Base-by-base conservation (phyloP, 2,797 vertebrate species). In the Pelodytes ibericus region DNA sequence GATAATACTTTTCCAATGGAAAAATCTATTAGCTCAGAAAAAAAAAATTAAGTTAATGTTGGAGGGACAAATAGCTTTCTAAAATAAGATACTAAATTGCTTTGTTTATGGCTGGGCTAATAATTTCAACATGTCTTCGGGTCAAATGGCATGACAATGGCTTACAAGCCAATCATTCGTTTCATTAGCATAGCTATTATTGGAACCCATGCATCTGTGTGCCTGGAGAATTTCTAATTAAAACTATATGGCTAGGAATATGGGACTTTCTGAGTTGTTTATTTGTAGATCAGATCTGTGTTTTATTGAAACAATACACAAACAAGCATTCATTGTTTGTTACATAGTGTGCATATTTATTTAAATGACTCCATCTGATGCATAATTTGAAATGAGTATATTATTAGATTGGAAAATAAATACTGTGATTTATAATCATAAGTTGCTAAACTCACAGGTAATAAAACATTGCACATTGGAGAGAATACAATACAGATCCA, bases 11-110 rank as follows among this genome's bases (percentile, higher is more conserved):
- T 24, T 60, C 51, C 51, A 47, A 51, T 25, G 36, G n/a, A 74
- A 74, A n/a, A 74, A 58, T 59, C 49, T 65, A 58, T 66, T 66
- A 58, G 26, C 3, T 15, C 10, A 56, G n/a, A 8, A 57, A 41
- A 58, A 74, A 74, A 57, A 33, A 47, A 65, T 26, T 18, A 27
- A 49, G 22, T 66, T 27, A 49, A 29, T 74, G 20, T 15, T 16
- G 24, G n/a, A n/a, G n/a, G 49, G 25, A 39, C 53, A 56, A 65
- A 41, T 8, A 20, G 2, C 4, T 61, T n/a, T 44, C 51, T 56
- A 15, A 66, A 58, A 66, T 59, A 58, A 74, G 53, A 74, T 58
- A 47, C 4, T 22, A 25, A 7, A 26, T 53, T 30, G 30, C 53
- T 31, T 69, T 69, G 36, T 66, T 4, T 1, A n/a, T 1, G 18